Evolutionary conservation across 2,113 vertebrate genomes (phyloP).

Genomic region (Ancistrus triradiatus): DNA sequence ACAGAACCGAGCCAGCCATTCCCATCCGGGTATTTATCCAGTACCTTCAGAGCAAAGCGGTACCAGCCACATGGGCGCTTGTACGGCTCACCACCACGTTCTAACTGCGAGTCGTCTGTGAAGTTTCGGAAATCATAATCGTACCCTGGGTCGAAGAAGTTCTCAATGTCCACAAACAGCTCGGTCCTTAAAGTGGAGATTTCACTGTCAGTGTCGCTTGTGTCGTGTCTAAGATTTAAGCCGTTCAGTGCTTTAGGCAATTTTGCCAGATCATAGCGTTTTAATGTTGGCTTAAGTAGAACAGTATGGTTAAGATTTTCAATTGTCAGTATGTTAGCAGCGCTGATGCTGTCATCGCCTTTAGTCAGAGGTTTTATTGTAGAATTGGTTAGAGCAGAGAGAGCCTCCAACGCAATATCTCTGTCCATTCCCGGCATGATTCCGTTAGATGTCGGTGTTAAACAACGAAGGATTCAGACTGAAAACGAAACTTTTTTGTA

Average conservation of each 20-base stretch:
- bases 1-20: constrained; percentile 55
- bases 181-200: not conserved
- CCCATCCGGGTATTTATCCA: constrained; percentile 44
- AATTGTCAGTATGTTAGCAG: not conserved
- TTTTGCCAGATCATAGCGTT: not conserved
- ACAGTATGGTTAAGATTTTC: not conserved
- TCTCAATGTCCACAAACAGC: constrained; percentile 32
- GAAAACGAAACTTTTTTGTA: no score
- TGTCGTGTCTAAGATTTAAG: not conserved
- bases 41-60: constrained; percentile 53
- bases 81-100: constrained; percentile 56
- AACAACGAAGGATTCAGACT: no score
- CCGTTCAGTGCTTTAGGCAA: not conserved
- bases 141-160: constrained; percentile 27
- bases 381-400: constrained; percentile 20
- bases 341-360: not conserved
- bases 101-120: not conserved
- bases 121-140: constrained; percentile 35
- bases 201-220: not conserved
- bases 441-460: not conserved
- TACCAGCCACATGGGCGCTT: constrained; percentile 59
- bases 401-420: constrained; percentile 25
- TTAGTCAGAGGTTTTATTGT: not conserved
- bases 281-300: not conserved
- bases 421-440: no score